Base-by-base conservation (phyloP, 1,140 invertebrate genomes). In the Meloidogyne floridensis region DNA sequence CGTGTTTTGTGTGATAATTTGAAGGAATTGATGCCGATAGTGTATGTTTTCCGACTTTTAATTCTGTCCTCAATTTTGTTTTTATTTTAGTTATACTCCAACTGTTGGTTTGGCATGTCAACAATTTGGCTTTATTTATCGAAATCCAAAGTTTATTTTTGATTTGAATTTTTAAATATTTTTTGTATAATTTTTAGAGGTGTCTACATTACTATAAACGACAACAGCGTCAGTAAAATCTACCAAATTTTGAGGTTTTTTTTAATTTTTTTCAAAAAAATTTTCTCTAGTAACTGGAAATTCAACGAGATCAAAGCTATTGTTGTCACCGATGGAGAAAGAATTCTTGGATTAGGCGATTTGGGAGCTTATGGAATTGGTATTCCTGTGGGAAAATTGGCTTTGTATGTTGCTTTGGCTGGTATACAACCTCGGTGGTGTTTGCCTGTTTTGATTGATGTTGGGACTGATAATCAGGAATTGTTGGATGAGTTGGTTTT, bases 71-170 rank as follows among this genome's bases (percentile, higher is more conserved):
- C 20, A 2, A 11, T 13, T 81, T n/a, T 71, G n/a, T 80, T 15
- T 32, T 51, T 6, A 20, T 32, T 81, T 65, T 53, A 69, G 80
- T 80, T 81, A 80, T 32, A 85, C 59, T 0, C 97, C 97, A 0
- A 97, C 96, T 7, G 97, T 99, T 11, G 97, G 97, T 0, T 91
- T 95, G 84, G 97, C 97, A 0, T 99, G 97, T 90, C 96, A 98
- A 91, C 95, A 96, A 87, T 99, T 97, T 89, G 96, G 96, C 53
- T 93, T 96, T 47, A 95, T 98, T 88, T 98, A 96, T 89, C 93
- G 95, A 76, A 93, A 96, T 90, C 96, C 97, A 0, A 93, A 95
- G 92, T 93, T 85, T 81, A 32, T 76, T 18, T 47, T 13, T 59
- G 7, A 69, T 65, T 59, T 13, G 15, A 3, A 51, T 2, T 20